Percentiles rank a stretch among this genome's conserved stretches.
phyloP scores from a whole-genome alignment of 2,113 vertebrate species.

The Pelusios castaneus region DNA sequence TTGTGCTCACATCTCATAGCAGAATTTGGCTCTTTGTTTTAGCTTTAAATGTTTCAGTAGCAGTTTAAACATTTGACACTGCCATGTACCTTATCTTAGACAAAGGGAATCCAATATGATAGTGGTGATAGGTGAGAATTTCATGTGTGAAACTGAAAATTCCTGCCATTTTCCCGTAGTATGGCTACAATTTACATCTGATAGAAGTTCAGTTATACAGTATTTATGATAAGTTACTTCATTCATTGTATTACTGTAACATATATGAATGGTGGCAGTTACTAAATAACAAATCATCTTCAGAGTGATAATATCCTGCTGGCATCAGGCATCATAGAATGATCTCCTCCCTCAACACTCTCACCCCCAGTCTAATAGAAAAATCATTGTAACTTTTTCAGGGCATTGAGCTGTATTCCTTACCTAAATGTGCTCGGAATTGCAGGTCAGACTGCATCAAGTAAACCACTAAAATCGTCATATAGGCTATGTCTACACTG shows the following conservation, averaged over 20 bases:
- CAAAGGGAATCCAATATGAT: not conserved
- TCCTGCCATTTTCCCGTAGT: not conserved
- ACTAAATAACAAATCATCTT: not conserved
- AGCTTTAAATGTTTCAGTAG: not conserved
- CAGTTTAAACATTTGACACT: not conserved
- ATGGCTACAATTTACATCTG: not conserved
- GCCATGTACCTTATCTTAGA: not conserved
- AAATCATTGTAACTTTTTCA: not conserved
- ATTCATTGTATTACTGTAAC: not conserved
- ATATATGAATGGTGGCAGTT: not conserved
- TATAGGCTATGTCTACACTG: too few species aligned
- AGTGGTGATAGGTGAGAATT: not conserved
- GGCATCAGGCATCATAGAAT: not conserved
- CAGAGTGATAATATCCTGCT: not conserved
- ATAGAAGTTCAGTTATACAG: not conserved
- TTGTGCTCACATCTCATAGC: accelerated
- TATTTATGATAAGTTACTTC: not conserved
- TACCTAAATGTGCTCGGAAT: accelerated
- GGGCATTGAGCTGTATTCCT: not conserved
- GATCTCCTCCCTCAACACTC: not conserved
- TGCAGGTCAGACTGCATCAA: conserved; percentile 5
- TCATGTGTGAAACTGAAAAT: not conserved
- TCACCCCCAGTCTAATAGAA: not conserved
- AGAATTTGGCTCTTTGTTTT: not conserved
- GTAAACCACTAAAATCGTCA: not conserved